Base-by-base conservation (phyloP, 2,888 invertebrate species). In the Papilio gigon region DNA sequence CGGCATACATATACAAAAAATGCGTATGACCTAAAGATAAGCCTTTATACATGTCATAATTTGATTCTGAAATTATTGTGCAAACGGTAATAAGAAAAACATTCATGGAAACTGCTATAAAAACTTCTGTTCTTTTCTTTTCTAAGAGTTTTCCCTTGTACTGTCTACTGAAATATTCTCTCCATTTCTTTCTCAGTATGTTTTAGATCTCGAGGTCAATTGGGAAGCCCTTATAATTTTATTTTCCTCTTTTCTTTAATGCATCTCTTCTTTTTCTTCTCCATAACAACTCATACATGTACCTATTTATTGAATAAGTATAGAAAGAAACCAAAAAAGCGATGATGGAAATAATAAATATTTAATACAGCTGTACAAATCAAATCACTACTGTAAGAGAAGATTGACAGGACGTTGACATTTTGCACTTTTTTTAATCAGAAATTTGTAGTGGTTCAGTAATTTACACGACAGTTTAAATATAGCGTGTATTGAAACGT, bases 1-100 rank as follows among this genome's bases (percentile, higher is more conserved):
- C n/a, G n/a, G 40, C 40, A 40, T 40, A 14, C 3, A 40, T n/a
- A 40, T 40, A 40, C 14, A 40, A 42, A 42, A 27, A 61, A 37
- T 61, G 60, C 42, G 25, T 42, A 25, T 42, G 42, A 27, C 42
- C 60, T 42, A 61, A 61, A 61, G 42, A 11, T 61, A 61, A 61
- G 25, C 60, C 40, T 25, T 61, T 61, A 61, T 27, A 22, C 42
- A 61, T 25, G 60, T 42, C 22, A 61, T n/a, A 40, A 42, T 42
- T 61, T 42, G 25, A n/a, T 33, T 30, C 14, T 58, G 56, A 30
- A 58, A n/a, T 14, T 30, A 30, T 58, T 33, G 56, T 30, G 60
- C 60, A 42, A 50, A 63, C 50, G 63, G 47, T 63, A 22, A 30
- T 17, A 14, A 25, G 42, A 42, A 42, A 42, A 5, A 42, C 42